Evolutionary conservation across 2,888 invertebrate genomes (phyloP).

Genomic region (Frankliniella intonsa): DNA sequence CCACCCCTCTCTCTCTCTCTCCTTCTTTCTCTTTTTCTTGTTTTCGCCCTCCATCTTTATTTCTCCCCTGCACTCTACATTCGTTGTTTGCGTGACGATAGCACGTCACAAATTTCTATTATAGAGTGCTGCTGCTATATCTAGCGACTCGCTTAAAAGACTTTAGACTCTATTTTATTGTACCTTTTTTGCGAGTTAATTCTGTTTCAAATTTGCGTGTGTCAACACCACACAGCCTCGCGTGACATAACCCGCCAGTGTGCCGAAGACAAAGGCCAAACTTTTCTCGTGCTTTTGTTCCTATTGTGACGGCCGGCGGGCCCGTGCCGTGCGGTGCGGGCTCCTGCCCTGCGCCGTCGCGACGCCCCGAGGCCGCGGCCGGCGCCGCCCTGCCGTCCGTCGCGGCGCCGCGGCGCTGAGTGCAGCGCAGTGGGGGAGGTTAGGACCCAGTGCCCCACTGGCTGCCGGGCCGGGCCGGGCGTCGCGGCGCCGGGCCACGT

Average conservation of each 20-base stretch:
- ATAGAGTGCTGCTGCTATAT: no score
- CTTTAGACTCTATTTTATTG: no score
- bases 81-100: no score
- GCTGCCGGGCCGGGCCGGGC: neutral
- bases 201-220: no score
- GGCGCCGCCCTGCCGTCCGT: neutral
- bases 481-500: neutral
- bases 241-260: no score
- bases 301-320: neutral
- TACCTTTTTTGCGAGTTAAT: no score
- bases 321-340: neutral
- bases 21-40: neutral
- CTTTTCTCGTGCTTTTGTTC: no score
- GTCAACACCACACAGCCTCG: no score
- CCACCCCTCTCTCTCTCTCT: neutral
- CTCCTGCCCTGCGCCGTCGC: neutral
- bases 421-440: neutral
- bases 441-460: conserved; percentile 17
- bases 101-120: no score
- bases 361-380: neutral
- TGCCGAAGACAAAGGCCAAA: no score
- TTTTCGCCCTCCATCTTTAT: neutral
- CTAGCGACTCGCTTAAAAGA: no score
- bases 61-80: neutral
- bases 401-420: neutral